These are phyloP conservation scores for Coelopa frigida DNA, from an alignment of 1,140 invertebrate species.

Conservation along the genomic window DNA sequence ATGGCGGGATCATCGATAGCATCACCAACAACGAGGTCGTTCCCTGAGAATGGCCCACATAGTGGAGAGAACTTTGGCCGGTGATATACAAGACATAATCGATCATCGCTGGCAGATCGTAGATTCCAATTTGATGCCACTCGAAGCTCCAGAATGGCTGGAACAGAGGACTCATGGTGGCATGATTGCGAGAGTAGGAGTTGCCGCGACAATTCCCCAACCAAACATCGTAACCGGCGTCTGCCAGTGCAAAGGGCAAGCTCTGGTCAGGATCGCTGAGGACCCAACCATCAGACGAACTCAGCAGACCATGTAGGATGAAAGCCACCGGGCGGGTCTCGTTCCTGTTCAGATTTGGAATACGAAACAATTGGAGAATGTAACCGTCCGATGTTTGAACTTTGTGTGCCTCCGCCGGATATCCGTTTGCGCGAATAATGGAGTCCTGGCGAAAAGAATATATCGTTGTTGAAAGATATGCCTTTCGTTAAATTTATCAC, in stretches of 20 bases:
- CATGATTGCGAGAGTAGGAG: constrained; percentile 55
- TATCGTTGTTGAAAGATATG: too few species aligned
- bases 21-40: constrained; percentile 52
- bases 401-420: background rate
- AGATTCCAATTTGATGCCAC: constrained; percentile 60
- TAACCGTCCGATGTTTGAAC: background rate
- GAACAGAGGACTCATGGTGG: constrained; percentile 48
- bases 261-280: constrained; percentile 57
- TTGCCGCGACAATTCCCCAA: constrained; percentile 59
- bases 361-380: background rate
- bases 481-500: too few species aligned
- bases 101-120: constrained; percentile 61
- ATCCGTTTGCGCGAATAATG: too few species aligned
- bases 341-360: background rate
- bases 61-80: constrained; percentile 48
- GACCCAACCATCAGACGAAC: constrained; percentile 68
- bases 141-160: constrained; percentile 54
- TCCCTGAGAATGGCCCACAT: constrained; percentile 59
- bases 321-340: constrained; percentile 46
- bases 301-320: constrained; percentile 69
- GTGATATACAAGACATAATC: constrained; percentile 57
- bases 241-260: constrained; percentile 51
- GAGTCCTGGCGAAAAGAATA: too few species aligned
- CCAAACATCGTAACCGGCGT: constrained; percentile 65
- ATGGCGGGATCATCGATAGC: constrained; percentile 48